Conservation (phyloP, 2,797 vertebrate species). For the Enteromius radiatus region DNA sequence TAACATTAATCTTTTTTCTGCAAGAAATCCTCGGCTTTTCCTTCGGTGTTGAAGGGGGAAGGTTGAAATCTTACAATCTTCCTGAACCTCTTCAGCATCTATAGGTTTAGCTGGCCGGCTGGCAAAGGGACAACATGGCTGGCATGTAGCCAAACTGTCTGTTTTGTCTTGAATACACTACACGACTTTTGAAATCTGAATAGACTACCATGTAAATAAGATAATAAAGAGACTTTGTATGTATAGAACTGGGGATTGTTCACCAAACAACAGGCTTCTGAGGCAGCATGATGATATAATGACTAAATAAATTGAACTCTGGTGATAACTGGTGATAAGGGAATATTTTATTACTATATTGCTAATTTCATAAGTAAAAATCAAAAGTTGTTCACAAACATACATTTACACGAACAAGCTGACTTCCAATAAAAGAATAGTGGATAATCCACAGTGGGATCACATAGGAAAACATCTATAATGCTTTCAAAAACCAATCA, state of each 20-base stretch:
- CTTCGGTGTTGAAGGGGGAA: constrained; percentile 17
- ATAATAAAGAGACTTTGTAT: not conserved
- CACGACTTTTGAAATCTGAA: not conserved
- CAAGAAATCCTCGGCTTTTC: constrained; percentile 48
- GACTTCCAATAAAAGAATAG: not conserved
- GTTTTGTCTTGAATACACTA: constrained; percentile 29
- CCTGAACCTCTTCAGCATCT: constrained; percentile 15
- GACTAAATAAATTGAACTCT: not conserved
- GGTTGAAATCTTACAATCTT: constrained; percentile 20
- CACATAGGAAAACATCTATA: not conserved
- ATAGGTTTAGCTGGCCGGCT: constrained; percentile 9
- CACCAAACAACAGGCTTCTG: not conserved
- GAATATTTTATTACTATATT: not conserved
- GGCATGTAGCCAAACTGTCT: constrained; percentile 44
- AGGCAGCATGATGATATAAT: not conserved
- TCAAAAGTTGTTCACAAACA: not conserved
- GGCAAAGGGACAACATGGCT: constrained; percentile 39
- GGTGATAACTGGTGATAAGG: not conserved
- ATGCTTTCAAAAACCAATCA: not conserved
- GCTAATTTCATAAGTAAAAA: not conserved
- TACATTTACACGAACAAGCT: not conserved
- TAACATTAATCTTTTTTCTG: constrained; percentile 53
- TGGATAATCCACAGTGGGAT: not conserved
- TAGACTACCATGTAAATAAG: not conserved
- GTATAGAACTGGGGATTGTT: not conserved